phyloP scores from a whole-genome alignment of 2,113 vertebrate species.

The Eubucco bourcierii region DNA sequence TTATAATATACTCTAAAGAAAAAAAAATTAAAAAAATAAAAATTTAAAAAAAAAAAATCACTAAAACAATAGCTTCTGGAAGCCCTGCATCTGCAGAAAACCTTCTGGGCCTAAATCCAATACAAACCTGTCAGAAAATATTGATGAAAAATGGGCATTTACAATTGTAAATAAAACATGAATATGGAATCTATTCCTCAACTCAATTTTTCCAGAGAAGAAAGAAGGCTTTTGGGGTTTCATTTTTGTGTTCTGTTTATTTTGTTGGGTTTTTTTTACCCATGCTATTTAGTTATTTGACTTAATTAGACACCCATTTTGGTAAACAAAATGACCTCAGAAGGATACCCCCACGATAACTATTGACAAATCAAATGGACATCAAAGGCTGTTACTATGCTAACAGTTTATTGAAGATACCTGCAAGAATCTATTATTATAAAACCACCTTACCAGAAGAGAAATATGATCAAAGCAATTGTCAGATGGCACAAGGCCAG shows the following conservation, averaged over 20 bases:
- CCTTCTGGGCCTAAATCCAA: slow-evolving; percentile 67
- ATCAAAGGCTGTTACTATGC: slow-evolving; percentile 18
- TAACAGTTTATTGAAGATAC: slow-evolving; percentile 56
- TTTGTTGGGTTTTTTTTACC: not conserved
- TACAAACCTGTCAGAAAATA: slow-evolving; percentile 71
- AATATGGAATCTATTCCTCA: slow-evolving; percentile 50
- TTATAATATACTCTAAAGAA: slow-evolving; percentile 52
- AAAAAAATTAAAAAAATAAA: too few species aligned
- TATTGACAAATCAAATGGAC: slow-evolving; percentile 41
- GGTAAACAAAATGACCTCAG: slow-evolving; percentile 42
- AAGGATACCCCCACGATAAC: slow-evolving; percentile 1
- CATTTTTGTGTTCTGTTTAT: not conserved
- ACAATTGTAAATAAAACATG: slow-evolving; percentile 68
- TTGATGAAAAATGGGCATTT: slow-evolving; percentile 66
- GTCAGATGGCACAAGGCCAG: not conserved
- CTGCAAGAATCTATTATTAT: slow-evolving; percentile 6
- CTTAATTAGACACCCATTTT: slow-evolving; percentile 63
- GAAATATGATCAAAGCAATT: slow-evolving; percentile 31
- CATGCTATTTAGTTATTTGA: slow-evolving; percentile 19
- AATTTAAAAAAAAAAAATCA: slow-evolving; percentile 18
- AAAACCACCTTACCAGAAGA: slow-evolving; percentile 18
- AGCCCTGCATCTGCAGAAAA: slow-evolving; percentile 64
- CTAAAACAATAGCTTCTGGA: slow-evolving; percentile 63
- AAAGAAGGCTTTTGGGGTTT: not conserved
- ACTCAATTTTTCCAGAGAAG: slow-evolving; percentile 44